Conservation (phyloP, 2,888 invertebrate species). For the Hirtodrosophila trivittata region DNA sequence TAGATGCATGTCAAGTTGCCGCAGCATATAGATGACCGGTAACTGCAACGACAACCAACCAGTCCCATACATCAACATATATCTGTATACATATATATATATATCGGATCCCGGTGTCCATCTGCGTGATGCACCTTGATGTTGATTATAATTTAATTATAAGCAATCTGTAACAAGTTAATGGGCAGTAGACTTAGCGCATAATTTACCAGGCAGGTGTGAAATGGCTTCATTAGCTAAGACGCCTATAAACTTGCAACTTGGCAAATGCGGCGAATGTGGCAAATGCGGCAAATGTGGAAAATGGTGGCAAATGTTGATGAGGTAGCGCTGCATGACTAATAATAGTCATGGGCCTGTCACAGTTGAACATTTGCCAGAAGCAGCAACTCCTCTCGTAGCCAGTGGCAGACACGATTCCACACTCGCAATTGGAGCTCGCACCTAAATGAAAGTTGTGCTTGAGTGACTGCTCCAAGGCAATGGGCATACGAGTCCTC, state of each 20-base stretch:
- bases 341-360: constrained; percentile 68
- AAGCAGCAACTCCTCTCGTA: constrained; percentile 21
- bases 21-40: constrained; percentile 27
- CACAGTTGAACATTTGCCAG: constrained; percentile 37
- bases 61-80: too few species aligned
- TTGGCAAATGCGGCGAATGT: not conserved
- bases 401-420: constrained; percentile 29
- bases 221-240: constrained; percentile 75
- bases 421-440: not conserved
- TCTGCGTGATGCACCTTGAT: constrained; percentile 49
- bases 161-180: constrained; percentile 75
- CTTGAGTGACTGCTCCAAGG: constrained; percentile 29
- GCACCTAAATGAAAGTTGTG: constrained; percentile 37
- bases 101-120: constrained; percentile 15
- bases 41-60: not conserved
- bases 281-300: not conserved
- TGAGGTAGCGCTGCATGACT: constrained; percentile 38
- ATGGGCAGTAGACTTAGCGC: constrained; percentile 53
- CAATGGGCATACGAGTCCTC: constrained; percentile 17
- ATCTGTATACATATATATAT: too few species aligned
- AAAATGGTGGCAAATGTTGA: constrained; percentile 1
- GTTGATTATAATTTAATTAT: constrained; percentile 77
- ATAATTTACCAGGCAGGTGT: constrained; percentile 72
- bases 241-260: constrained; percentile 37
- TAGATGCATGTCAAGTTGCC: constrained; percentile 69